Evolutionary conservation across 2,113 vertebrate genomes (phyloP), one percentile per base, ranked within the genome.

Genomic region (Rhinogobius similis): DNA sequence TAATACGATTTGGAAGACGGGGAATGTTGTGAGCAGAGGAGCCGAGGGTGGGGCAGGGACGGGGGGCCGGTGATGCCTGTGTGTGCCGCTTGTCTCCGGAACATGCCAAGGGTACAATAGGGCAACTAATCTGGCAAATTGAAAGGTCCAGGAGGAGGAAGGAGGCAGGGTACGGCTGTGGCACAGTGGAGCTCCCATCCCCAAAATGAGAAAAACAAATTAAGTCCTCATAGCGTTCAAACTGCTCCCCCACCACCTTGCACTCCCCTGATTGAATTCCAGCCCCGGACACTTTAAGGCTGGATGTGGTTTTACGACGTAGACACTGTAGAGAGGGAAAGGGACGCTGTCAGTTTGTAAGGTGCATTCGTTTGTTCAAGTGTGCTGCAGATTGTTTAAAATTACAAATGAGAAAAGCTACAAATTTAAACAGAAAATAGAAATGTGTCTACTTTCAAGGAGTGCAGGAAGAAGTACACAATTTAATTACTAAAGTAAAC

Each of bases 51-150:
- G 23, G 63, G 32, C 5, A 36, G 32, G 32, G 39, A 41, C 39
- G 39, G 29, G 58, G 27, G 27, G 16, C 27, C 2, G 71, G 77
- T 27, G 46, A 24, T 41, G 13, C 53, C 9, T 61, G 73, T 68
- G 32, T 79, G 68, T 67, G 72, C 64, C 64, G 18, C 9, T 64
- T 46, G 67, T 78, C 78, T 90, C 72, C 62, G 69, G 74, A 82
- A 91, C 82, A 86, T 75, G 77, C 76, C 81, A 84, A 78, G 62
- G 68, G 78, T 82, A 85, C 87, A 88, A 80, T 56, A 62, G 75
- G 82, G 82, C 83, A 63, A 76, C 79, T 91, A 92, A 93, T 93
- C 91, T 91, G 75, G 76, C 72, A 91, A 90, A 92, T 90, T 90
- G 89, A 90, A 91, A 88, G 81, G 70, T 82, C 79, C 81, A 85